Base-by-base conservation (phyloP, 2,797 vertebrate species). In the Spinibarbus caldwelli region DNA sequence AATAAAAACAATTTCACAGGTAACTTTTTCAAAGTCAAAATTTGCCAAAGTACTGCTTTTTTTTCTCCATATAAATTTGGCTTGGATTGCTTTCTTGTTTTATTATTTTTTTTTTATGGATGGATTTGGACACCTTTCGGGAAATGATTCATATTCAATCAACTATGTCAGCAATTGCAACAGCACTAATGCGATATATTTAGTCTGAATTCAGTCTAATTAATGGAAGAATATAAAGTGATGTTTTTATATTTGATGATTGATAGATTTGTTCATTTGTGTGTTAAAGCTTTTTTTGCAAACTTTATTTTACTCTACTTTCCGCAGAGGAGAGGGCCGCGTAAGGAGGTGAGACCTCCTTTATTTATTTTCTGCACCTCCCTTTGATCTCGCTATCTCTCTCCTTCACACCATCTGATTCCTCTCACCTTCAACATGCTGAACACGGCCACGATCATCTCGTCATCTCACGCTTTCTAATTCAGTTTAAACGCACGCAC, bases 381-480 rank as follows among this genome's bases (percentile, higher is more conserved):
- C 21, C 38, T 86, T 87, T 89, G 83, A 87, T 87, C 88, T 81
- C 6, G 78, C 79, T 89, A 86, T 87, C 84, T 34, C 85, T 80
- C 82, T 45, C 57, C 49, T 70, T 85, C 83, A 57, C 86, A 72
- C 76, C 68, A 43, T 67, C 78, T 67, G 73, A 87, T 87, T 84
- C 73, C 67, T 85, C 70, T 71, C 49, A 83, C 76, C 62, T 80
- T 73, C 64, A 79, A 71, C 87, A 34, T 62, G 87, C 62, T 62
- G 62, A 72, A 73, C 80, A 67, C 36, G 62, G 4, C 47, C 84
- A 43, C 47, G n/a, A 75, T 86, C 68, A 70, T 78, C 87, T 79
- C 49, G 38, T 38, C 71, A 83, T 88, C 80, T 47, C 31, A 83
- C 52, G 49, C 64, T 80, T 80, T 79, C 76, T 79, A 79, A 85